Evolutionary conservation across 1,140 invertebrate species (phyloP), one percentile per base, ranked within the genome.

Genomic region (Drosophila lacteicornis): DNA sequence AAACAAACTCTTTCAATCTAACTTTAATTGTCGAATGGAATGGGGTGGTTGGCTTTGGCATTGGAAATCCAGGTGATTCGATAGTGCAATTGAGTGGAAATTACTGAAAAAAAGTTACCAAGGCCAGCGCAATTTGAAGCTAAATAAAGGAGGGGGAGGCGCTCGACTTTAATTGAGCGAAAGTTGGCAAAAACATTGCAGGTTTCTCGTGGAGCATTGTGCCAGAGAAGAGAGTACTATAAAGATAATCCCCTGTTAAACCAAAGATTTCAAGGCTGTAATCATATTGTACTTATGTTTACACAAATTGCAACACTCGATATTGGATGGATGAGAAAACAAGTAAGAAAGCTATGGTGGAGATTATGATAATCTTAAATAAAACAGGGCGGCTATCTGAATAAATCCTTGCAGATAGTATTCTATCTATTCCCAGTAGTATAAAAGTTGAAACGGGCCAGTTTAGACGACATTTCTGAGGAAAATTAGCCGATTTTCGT

Each of bases 1-100:
- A 70, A 71, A 51, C 61, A 27, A 56, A 38, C 33, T 70, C 43
- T 57, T 33, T 70, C 11, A 19, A 58, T 15, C 17, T 12, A 73
- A 73, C 27, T 73, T 73, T 51, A 71, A 71, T 57, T 69, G 27
- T 19, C 25, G 50, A 49, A 4, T 22, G 15, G 15, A n/a, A 13
- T 19, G 50, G 53, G 49, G n/a, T 63, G 58, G 12, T 5, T 67
- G 55, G 55, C 27, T 65, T 38, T 25, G 40, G 53, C 38, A 56
- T 55, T 46, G 67, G 13, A 47, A 68, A 42, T 51, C 36, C 62
- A 45, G 6, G n/a, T 46, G 47, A 71, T 68, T 49, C 15, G 33
- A 71, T 57, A 57, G 63, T 47, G 67, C 40, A 70, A 68, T 71
- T 49, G 51, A 57, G 68, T 69, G 63, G 67, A 73, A 73, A 73